Evolutionary conservation across 2,113 vertebrate genomes (phyloP), one percentile per base, ranked within the genome.

Genomic region (Salvator merianae): DNA sequence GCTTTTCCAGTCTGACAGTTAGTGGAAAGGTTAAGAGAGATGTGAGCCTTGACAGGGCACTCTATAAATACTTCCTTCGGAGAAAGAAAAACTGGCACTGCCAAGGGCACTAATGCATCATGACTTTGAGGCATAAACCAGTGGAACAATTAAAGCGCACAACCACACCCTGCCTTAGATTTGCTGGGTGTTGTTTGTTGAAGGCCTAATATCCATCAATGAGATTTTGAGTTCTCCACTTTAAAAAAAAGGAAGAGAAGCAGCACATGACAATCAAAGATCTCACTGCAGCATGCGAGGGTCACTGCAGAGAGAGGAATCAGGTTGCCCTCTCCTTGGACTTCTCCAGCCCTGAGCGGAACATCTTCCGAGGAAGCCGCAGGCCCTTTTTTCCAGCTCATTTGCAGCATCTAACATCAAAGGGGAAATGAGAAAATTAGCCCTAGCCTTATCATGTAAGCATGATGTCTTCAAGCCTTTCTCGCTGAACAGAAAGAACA

Each of bases 381-480:
- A 76, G 68, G 87, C 78, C 62, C 26, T 63, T 86, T 3, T 88
- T 92, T 90, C 82, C 88, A 92, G 75, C 43, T 89, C 88, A 89
- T 93, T 90, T 91, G 79, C 93, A 89, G 89, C 86, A 6, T 79
- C 83, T 86, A 66, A 89, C 88, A 91, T 93, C 93, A 93, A 87
- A 93, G 68, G 55, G 87, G 82, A 76, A 88, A 77, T 69, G 36
- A 62, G 87, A 86, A 88, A 81, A 89, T 85, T 88, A 90, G 79
- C 80, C 82, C 71, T 82, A 75, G 76, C 81, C 91, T 72, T 74
- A 32, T 68, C 88, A 83, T 88, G 77, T 82, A 83, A 79, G 83
- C 72, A 82, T 8, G 0, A 59, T 88, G 74, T 86, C 88, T 88
- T 88, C 86, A 90, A 89, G 87, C 85, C 73, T 82, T 55, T 82